phyloP scores from a whole-genome alignment of 2,888 invertebrate species.

The Sinodicranocentrus sp. region DNA sequence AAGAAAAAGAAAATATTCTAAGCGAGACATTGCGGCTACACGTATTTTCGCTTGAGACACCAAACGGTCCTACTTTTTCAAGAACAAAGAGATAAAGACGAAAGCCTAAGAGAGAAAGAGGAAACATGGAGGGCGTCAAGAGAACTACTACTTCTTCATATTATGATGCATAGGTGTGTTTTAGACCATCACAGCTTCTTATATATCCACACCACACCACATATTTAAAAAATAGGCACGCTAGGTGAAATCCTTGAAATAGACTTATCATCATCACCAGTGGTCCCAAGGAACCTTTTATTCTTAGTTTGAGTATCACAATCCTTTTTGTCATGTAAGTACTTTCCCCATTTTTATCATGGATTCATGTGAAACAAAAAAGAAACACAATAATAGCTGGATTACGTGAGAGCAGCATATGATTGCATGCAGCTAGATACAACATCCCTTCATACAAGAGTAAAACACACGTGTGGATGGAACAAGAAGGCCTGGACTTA shows the following conservation, averaged over 20 bases:
- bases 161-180: conserved; percentile 55
- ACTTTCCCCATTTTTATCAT: conserved; percentile 64
- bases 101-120: conserved; percentile 22
- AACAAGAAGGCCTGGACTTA: not conserved
- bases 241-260: conserved; percentile 27
- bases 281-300: conserved; percentile 67
- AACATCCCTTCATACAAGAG: not conserved
- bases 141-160: conserved; percentile 34
- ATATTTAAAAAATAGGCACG: too few relatives aligned
- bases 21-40: conserved; percentile 8
- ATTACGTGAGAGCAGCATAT: conserved; percentile 52
- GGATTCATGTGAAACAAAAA: conserved; percentile 47
- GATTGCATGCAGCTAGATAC: conserved; percentile 26
- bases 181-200: conserved; percentile 28
- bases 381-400: conserved; percentile 58
- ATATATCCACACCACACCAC: conserved; percentile 15
- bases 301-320: conserved; percentile 64
- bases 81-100: conserved; percentile 25
- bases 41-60: conserved; percentile 10
- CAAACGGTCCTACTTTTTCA: conserved; percentile 11
- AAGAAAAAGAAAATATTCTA: too few relatives aligned
- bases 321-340: conserved; percentile 66
- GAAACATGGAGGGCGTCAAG: conserved; percentile 41
- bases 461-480: not conserved
- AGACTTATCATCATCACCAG: conserved; percentile 64